Evolutionary conservation across 1,140 invertebrate genomes (phyloP).

Genomic region (Diprion similis): DNA sequence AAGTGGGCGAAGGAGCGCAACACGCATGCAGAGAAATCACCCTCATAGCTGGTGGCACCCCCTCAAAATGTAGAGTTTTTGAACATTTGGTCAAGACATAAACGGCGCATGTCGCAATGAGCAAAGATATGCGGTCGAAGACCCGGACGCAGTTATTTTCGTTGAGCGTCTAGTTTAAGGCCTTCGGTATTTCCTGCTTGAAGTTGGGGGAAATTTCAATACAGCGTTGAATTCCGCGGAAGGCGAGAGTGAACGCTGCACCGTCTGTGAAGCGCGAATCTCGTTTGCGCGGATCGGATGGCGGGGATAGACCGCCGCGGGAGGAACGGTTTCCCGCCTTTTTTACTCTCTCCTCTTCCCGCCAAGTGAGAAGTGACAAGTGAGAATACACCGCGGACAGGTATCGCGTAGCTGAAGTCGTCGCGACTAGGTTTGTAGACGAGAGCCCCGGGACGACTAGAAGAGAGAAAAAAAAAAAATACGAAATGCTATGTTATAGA

Average conservation of each 20-base stretch:
- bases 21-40: neutral
- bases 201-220: neutral
- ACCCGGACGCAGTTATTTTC: neutral
- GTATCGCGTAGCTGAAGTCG: neutral
- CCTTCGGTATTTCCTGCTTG: neutral
- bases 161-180: neutral
- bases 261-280: neutral
- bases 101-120: too few species aligned
- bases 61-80: neutral
- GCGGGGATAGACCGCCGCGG: neutral
- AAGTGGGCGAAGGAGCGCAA: neutral
- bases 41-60: neutral
- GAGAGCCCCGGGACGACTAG: neutral
- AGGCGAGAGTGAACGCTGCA: conserved; percentile 2
- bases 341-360: neutral
- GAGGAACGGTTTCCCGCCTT: neutral
- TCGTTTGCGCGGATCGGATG: neutral
- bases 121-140: neutral
- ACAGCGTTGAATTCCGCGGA: neutral
- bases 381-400: too few species aligned
- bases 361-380: too few species aligned
- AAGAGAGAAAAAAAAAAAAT: neutral
- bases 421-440: neutral
- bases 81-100: too few species aligned
- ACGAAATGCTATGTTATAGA: neutral